These are phyloP conservation scores for Scaptomyza pallida DNA, from an alignment of 1,140 invertebrate species.

Conservation along the genomic window DNA sequence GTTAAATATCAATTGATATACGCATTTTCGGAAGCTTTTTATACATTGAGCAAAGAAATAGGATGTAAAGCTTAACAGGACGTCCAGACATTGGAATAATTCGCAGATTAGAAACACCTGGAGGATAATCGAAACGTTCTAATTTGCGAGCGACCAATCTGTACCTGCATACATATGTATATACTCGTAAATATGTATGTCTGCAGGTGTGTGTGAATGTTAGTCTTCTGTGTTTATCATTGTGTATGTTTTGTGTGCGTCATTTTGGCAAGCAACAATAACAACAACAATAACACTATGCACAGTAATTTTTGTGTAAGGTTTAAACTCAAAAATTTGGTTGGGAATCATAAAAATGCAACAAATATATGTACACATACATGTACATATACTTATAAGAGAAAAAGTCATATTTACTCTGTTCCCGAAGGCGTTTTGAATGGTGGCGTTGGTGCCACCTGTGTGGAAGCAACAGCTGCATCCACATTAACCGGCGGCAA, in stretches of 20 bases:
- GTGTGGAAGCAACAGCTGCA: conserved; percentile 86
- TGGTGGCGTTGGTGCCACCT: conserved; percentile 88
- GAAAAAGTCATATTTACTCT: conserved; percentile 86
- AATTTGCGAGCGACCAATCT: neutral
- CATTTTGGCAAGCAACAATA: conserved; percentile 24
- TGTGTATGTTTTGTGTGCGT: conserved; percentile 24
- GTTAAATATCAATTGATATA: neutral
- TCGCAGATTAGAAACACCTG: neutral
- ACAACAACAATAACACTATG: neutral
- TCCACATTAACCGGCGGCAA: conserved; percentile 94
- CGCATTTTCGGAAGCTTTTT: neutral
- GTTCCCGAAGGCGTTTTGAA: conserved; percentile 87
- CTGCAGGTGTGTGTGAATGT: conserved; percentile 1
- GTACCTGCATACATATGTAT: neutral
- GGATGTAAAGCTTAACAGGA: no score
- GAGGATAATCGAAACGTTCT: neutral
- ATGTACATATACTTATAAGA: conserved; percentile 11
- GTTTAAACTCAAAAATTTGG: neutral
- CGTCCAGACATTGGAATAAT: neutral
- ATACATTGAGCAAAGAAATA: neutral
- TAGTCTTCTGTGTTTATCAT: conserved; percentile 2
- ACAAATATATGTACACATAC: neutral
- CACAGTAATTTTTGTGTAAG: conserved; percentile 8
- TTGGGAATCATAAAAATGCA: conserved; percentile 1
- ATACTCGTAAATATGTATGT: no score